Conservation (phyloP, 2,888 invertebrate genomes). For the Adelphocoris suturalis region DNA sequence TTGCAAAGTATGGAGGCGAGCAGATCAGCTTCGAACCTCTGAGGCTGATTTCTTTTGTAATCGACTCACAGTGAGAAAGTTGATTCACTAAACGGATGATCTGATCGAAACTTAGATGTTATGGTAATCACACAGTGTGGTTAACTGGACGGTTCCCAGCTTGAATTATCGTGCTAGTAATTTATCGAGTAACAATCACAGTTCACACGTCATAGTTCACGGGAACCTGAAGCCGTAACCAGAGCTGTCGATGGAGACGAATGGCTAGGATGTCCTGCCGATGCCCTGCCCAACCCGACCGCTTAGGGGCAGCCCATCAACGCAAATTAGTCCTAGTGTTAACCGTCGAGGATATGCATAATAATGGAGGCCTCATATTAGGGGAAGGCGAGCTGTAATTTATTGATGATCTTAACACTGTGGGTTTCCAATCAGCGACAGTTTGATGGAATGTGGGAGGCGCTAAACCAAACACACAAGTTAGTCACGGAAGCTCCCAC, state of each 20-base stretch:
- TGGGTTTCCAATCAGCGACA: conserved; percentile 16
- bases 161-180: background rate
- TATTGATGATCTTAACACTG: conserved; percentile 36
- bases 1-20: too few species aligned
- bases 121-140: too few species aligned
- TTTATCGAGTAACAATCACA: background rate
- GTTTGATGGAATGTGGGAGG: conserved; percentile 35
- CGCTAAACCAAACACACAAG: conserved; percentile 35
- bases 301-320: conserved; percentile 3
- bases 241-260: background rate
- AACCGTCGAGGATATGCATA: conserved; percentile 36
- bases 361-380: background rate
- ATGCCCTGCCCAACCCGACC: background rate
- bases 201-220: conserved; percentile 8
- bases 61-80: too few species aligned
- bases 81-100: too few species aligned
- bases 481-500: background rate
- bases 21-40: too few species aligned
- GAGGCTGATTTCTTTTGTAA: too few species aligned
- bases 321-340: conserved; percentile 13
- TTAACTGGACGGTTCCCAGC: background rate
- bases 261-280: background rate
- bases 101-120: too few species aligned
- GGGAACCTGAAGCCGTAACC: background rate
- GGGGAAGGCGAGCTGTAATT: background rate